These are phyloP conservation scores for Lepilemur septentrionalis DNA, from an alignment of 2,797 vertebrate species.

Conservation along the genomic window DNA sequence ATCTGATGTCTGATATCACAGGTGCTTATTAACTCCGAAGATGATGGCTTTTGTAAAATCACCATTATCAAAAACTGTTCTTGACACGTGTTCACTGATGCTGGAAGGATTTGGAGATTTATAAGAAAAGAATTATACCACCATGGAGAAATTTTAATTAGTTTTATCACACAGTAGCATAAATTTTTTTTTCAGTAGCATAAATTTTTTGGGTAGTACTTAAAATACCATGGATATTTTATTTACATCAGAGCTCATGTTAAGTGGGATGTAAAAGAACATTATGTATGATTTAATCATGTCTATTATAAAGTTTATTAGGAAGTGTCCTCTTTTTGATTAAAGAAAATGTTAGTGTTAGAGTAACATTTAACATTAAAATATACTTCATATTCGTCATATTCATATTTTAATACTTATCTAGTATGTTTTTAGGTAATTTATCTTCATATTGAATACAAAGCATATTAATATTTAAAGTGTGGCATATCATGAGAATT, in stretches of 20 bases:
- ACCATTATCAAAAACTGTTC: not conserved
- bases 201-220: not conserved
- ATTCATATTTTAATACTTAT: not conserved
- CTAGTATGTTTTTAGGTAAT: not conserved
- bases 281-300: slow-evolving; percentile 8
- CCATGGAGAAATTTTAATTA: not conserved
- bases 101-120: not conserved
- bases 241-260: not conserved
- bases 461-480: not conserved
- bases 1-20: not conserved
- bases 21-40: not conserved
- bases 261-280: not conserved
- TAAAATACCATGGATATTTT: not conserved
- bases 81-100: not conserved
- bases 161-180: not conserved
- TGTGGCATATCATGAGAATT: not conserved
- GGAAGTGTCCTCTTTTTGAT: not conserved
- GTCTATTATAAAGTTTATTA: not conserved
- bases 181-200: not conserved
- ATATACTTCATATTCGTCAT: not conserved
- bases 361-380: not conserved
- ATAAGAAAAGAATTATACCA: not conserved
- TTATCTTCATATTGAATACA: not conserved
- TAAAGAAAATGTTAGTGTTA: not conserved
- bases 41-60: not conserved